Evolutionary conservation across 2,888 invertebrate genomes (phyloP).

Genomic region (Aporophyla lueneburgensis): DNA sequence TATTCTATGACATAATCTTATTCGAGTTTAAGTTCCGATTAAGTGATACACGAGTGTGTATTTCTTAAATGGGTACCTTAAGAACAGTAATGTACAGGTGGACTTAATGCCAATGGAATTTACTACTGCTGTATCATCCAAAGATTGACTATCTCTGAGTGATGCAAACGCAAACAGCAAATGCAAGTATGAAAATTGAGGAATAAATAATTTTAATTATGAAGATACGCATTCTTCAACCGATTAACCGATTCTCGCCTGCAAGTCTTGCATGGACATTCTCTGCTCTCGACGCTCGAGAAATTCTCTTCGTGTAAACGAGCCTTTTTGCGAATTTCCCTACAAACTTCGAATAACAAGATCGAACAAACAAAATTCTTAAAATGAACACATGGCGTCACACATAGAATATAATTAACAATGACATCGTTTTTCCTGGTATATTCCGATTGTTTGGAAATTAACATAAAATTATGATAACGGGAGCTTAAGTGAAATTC

Average conservation of each 20-base stretch:
- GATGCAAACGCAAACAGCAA: background rate
- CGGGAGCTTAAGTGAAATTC: constrained; percentile 54
- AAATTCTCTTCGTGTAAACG: background rate
- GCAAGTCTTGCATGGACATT: background rate
- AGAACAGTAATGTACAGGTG: background rate
- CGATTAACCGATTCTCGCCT: background rate
- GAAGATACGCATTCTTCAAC: background rate
- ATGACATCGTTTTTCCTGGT: constrained; percentile 50
- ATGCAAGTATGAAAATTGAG: background rate
- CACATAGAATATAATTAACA: constrained; percentile 34
- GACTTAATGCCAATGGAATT: background rate
- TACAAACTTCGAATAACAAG: constrained; percentile 22
- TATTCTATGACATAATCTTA: background rate
- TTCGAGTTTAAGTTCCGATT: background rate
- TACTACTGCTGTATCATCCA: background rate
- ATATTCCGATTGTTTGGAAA: constrained; percentile 43
- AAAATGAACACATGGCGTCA: constrained; percentile 30
- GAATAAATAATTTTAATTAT: background rate
- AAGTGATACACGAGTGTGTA: background rate
- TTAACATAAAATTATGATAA: constrained; percentile 56
- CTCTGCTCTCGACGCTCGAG: background rate
- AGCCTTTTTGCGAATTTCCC: constrained; percentile 2
- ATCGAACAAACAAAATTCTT: constrained; percentile 20
- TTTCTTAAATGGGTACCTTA: background rate
- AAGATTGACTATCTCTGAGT: background rate